These are phyloP conservation scores for Pelecanus crispus DNA, from an alignment of 2,113 vertebrate species.

Conservation along the genomic window DNA sequence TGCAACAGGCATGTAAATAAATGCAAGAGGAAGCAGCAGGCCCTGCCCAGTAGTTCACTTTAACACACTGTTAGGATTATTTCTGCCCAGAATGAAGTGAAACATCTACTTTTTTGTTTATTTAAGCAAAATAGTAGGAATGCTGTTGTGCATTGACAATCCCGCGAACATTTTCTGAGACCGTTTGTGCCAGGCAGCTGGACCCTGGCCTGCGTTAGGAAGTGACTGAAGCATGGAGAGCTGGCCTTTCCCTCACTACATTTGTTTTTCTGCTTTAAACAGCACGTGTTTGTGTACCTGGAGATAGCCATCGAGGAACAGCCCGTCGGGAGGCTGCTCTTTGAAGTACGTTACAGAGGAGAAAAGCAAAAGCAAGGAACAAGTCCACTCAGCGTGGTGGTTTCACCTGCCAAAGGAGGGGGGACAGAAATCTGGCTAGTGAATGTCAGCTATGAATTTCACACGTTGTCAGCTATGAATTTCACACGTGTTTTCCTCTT, in stretches of 20 bases:
- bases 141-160: neutral
- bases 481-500: neutral
- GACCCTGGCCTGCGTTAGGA: neutral
- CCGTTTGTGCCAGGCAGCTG: fast-evolving
- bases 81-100: neutral
- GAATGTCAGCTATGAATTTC: neutral
- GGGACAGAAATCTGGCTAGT: neutral
- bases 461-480: neutral
- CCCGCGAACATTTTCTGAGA: neutral
- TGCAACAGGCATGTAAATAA: neutral
- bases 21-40: neutral
- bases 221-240: neutral
- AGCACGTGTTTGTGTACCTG: slow-evolving; percentile 82
- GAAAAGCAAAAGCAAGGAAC: neutral
- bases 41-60: neutral
- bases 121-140: neutral
- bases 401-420: neutral
- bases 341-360: slow-evolving; percentile 77
- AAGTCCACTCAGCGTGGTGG: fast-evolving
- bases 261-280: slow-evolving; percentile 17
- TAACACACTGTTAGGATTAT: neutral
- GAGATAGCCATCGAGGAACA: slow-evolving; percentile 74
- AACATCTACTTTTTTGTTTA: neutral
- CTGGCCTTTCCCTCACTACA: neutral
- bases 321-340: slow-evolving; percentile 77